phyloP scores from a whole-genome alignment of 2,888 invertebrate genomes.

The Bedellia somnulentella region DNA sequence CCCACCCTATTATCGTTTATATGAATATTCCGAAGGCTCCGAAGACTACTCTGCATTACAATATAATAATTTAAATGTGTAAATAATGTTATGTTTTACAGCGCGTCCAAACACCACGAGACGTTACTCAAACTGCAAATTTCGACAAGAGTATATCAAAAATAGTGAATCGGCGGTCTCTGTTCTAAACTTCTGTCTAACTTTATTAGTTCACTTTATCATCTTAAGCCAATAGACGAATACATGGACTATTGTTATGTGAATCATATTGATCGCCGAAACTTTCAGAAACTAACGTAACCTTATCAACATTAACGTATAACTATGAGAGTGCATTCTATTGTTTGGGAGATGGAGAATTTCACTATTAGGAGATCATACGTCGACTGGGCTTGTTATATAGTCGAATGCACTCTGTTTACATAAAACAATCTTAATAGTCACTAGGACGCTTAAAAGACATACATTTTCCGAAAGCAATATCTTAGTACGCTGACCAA shows the following conservation, averaged over 20 bases:
- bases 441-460: too few relatives aligned
- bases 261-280: too few relatives aligned
- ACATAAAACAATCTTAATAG: too few relatives aligned
- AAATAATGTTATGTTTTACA: conserved; percentile 52
- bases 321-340: too few relatives aligned
- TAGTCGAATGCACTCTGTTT: too few relatives aligned
- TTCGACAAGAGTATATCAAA: conserved; percentile 62
- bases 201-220: conserved; percentile 44
- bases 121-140: conserved; percentile 52
- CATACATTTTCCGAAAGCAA: too few relatives aligned
- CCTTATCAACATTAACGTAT: too few relatives aligned
- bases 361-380: too few relatives aligned
- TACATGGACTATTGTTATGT: conserved; percentile 32
- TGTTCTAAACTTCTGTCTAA: conserved; percentile 47
- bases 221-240: conserved; percentile 33
- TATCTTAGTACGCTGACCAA: too few relatives aligned
- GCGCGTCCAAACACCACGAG: conserved; percentile 35
- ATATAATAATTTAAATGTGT: conserved; percentile 47
- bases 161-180: conserved; percentile 53
- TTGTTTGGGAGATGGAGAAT: too few relatives aligned
- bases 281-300: too few relatives aligned
- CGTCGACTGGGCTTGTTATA: too few relatives aligned
- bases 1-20: conserved; percentile 19
- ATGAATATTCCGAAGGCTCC: conserved; percentile 39
- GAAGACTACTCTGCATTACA: conserved; percentile 50